A percentile compares a stretch with the other conserved stretches of the same genome.
Conservation (phyloP, 92 coral and sea anemone species). For the Porites divaricata region DNA sequence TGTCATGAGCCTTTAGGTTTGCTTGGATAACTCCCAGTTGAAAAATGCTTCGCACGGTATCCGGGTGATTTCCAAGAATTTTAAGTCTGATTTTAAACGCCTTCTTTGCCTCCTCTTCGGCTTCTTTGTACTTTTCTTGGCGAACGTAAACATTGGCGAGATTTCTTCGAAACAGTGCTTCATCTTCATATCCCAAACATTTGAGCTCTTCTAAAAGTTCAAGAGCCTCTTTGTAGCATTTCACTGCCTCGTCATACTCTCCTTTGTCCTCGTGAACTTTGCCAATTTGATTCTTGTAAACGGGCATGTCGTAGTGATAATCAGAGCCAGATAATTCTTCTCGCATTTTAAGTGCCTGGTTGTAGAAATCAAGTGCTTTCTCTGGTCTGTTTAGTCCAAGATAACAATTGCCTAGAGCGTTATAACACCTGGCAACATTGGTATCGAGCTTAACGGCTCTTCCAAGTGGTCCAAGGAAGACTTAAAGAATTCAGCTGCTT, state of each 20-base stretch:
- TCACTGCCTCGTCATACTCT: slow-evolving; percentile 52
- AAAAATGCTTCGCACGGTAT: slow-evolving; percentile 67
- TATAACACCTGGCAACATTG: slow-evolving; percentile 52
- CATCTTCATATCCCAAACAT: slow-evolving; percentile 56
- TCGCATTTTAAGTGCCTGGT: slow-evolving; percentile 37
- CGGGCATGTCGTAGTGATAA: slow-evolving; percentile 35
- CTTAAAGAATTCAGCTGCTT: slow-evolving; percentile 30
- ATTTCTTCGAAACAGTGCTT: slow-evolving; percentile 62
- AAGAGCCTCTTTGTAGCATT: slow-evolving; percentile 53
- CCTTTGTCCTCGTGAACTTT: slow-evolving; percentile 7
- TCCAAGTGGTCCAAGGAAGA: slow-evolving; percentile 26
- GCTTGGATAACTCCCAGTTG: slow-evolving; percentile 60
- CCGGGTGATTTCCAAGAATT: slow-evolving; percentile 56
- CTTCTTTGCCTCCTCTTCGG: slow-evolving; percentile 48
- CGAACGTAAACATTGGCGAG: slow-evolving; percentile 61
- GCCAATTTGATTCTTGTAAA: slow-evolving; percentile 32
- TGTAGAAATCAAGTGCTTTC: slow-evolving; percentile 39
- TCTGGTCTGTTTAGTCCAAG: slow-evolving; percentile 38
- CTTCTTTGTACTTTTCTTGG: slow-evolving; percentile 42
- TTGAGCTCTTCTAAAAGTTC: slow-evolving; percentile 53
- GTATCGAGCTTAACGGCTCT: slow-evolving; percentile 30
- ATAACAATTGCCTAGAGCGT: slow-evolving; percentile 67
- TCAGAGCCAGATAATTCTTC: slow-evolving; percentile 36
- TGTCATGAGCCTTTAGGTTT: slow-evolving; percentile 23
- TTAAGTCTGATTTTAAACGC: slow-evolving; percentile 54